Evolutionary conservation across 2,113 vertebrate species (phyloP), one percentile per base, ranked within the genome.

Genomic region (Hassar affinis): DNA sequence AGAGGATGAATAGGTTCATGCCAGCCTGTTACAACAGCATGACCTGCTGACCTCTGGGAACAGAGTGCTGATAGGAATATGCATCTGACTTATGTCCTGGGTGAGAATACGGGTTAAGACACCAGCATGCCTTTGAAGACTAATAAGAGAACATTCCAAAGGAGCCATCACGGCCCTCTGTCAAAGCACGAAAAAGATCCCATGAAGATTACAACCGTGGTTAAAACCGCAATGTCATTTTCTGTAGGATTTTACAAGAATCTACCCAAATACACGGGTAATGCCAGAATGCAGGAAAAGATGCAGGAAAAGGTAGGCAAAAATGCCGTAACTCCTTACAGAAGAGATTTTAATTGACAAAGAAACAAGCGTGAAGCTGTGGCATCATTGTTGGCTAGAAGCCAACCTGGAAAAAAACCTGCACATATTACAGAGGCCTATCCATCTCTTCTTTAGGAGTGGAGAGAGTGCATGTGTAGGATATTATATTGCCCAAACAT

Each of bases 1-100:
- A 49, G 80, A 38, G 38, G 42, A 79, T 61, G 57, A 18, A 82
- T 10, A 72, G 47, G 56, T 71, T 64, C 66, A 56, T 86, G 82
- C 76, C 85, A 83, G 35, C 68, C 76, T 66, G 42, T 83, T 66
- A 79, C 12, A 17, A 61, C 0, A 5, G n/a, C 49, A 59, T 75
- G 77, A 75, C 85, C 81, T 80, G 9, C 47, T 78, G 81, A 80
- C 81, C 85, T 69, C 47, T 57, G 27, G 25, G 74, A 64, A 80
- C 42, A 84, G 61, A 79, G 59, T n/a, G 71, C 75, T 66, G 81
- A 86, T 51, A 33, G 79, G 69, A 77, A 86, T 83, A 72, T 66
- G 79, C 27, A 68, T 80, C 79, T 84, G 61, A 86, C 64, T 56
- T 71, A 77, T 80, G 69, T 83, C 38, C 45, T 17, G 71, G 81